Evolutionary conservation across 1,140 invertebrate species (phyloP), one percentile per base, ranked within the genome.

Genomic region (Drosophila pallidifrons): DNA sequence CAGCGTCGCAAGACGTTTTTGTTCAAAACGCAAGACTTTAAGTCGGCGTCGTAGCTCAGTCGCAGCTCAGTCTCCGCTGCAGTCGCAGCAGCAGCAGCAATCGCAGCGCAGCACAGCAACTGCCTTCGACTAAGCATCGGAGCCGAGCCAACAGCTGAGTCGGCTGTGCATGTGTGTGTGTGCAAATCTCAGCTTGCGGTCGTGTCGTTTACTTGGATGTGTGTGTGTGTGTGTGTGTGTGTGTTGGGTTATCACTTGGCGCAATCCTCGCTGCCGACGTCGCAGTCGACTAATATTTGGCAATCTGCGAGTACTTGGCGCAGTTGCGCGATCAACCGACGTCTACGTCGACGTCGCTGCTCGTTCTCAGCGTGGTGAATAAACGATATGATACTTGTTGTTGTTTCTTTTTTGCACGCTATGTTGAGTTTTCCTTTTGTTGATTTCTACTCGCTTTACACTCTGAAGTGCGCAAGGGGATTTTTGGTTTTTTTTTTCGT

Each of bases 1-100:
- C 75, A 75, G 67, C 80, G 77, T 77, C 76, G 91, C 88, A 88
- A 92, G 91, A 92, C 81, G 91, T 92, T 92, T 92, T 92, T 92
- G 91, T 92, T 90, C 72, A 75, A 90, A 89, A 86, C 78, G 49
- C 51, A 77, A 80, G 77, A 80, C 80, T 81, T 25, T 74, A 55
- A 77, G 69, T 66, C 65, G 75, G 10, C 57, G 60, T 60, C 79
- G 79, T 13, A 49, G 58, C 70, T 74, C 70, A 73, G 52, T 45
- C 16, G 25, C 63, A 32, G 63, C 73, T 8, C 35, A 58, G 71
- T 54, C 45, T 46, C 43, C 58, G 75, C 7, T 20, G 57, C 55
- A 47, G 38, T 46, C 38, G 38, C 55, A 60, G 35, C 52, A 30
- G 52, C 55, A 58, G 35, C 30, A 30, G 30, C 30, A 15, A n/a